These are phyloP conservation scores for Sciurus vulgaris DNA, from an alignment of 2,797 vertebrate genomes.

Conservation along the genomic window DNA sequence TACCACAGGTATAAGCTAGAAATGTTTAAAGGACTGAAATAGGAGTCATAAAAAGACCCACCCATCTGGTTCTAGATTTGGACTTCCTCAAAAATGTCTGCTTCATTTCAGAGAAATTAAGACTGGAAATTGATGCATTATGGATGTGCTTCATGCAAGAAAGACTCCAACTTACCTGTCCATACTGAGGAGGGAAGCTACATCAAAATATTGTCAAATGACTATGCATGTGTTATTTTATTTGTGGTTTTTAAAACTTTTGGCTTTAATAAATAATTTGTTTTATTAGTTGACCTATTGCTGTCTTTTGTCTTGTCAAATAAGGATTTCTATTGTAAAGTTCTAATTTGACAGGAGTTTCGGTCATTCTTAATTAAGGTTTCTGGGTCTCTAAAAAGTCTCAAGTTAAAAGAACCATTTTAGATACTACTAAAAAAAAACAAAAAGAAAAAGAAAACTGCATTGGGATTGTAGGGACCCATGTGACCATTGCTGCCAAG, in stretches of 20 bases:
- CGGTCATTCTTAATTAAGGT: slow-evolving; percentile 23
- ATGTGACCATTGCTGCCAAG: not conserved
- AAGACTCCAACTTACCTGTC: slow-evolving; percentile 1
- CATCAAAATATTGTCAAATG: not conserved
- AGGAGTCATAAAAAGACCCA: not conserved
- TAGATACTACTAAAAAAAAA: not conserved
- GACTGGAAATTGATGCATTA: not conserved
- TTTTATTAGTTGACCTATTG: not conserved
- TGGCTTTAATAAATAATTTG: not conserved
- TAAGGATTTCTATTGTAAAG: not conserved
- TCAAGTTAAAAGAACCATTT: not conserved
- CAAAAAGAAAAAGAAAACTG: not conserved
- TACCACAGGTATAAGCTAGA: not conserved
- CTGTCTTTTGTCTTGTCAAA: not conserved
- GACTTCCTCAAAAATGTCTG: not conserved
- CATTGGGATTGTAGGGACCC: not conserved
- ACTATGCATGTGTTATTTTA: not conserved
- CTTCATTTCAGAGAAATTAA: slow-evolving; percentile 30
- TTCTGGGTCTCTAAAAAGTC: not conserved
- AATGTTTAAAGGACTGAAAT: not conserved
- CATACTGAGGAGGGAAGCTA: not conserved
- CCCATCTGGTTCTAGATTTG: not conserved
- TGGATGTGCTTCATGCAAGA: not conserved
- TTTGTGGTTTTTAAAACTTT: slow-evolving; percentile 7
- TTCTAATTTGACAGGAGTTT: slow-evolving; percentile 24